A percentile compares a stretch with the other conserved stretches of the same genome.
Evolutionary conservation across 2,113 vertebrate species (phyloP).

Genomic region (Panurus biarmicus): DNA sequence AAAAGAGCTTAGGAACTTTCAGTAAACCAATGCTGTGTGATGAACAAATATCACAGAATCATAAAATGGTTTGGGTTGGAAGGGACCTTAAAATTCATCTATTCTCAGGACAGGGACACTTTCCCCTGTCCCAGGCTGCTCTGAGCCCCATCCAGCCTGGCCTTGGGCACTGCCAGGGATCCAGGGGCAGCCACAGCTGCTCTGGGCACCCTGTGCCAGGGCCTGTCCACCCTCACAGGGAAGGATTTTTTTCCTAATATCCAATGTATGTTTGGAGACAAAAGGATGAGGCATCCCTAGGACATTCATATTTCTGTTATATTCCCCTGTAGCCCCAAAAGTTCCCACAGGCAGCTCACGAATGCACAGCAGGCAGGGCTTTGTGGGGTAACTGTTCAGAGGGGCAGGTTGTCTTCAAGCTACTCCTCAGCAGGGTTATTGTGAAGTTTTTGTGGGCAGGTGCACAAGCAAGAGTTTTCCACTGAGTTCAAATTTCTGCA

Average conservation of each 20-base stretch:
- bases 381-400: neutral
- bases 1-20: neutral
- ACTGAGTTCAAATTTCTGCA: neutral
- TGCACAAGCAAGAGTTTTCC: neutral
- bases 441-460: neutral
- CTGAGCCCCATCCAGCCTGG: fast-evolving
- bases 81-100: neutral
- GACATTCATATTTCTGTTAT: neutral
- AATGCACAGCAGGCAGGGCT: neutral
- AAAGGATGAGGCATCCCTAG: no score
- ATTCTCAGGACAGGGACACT: neutral
- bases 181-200: neutral
- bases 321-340: neutral
- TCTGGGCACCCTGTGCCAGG: neutral
- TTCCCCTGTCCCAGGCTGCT: fast-evolving
- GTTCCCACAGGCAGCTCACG: neutral
- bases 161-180: neutral
- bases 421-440: fast-evolving
- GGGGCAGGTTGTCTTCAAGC: neutral
- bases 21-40: neutral
- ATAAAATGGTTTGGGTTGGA: neutral
- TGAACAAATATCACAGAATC: neutral
- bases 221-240: fast-evolving
- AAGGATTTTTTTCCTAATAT: neutral
- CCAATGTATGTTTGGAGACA: neutral